Evolutionary conservation across 1,140 invertebrate genomes (phyloP).

Genomic region (Drosophila auraria): DNA sequence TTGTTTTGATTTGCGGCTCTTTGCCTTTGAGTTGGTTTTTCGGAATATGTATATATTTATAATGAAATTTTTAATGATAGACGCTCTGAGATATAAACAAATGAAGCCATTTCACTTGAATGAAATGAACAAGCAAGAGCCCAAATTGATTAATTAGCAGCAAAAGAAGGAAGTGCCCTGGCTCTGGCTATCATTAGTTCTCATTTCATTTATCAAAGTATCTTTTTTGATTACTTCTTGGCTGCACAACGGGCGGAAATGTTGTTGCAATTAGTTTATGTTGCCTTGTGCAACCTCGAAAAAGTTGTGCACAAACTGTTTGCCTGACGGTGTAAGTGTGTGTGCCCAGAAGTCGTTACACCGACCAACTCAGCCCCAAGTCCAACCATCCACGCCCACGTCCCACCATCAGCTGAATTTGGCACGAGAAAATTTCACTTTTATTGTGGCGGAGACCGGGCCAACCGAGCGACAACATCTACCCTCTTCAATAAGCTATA

Average conservation of each 20-base stretch:
- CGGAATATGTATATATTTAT: neutral
- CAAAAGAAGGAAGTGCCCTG: neutral
- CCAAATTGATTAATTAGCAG: conserved; percentile 37
- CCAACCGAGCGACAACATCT: conserved; percentile 42
- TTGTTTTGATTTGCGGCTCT: conserved; percentile 37
- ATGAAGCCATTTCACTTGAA: conserved; percentile 17
- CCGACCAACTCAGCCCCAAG: conserved; percentile 1
- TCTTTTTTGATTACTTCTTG: conserved; percentile 37
- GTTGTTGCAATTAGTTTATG: conserved; percentile 71
- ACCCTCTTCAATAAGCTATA: conserved; percentile 33
- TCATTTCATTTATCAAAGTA: conserved; percentile 61
- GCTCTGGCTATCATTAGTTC: conserved; percentile 38
- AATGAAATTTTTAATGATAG: conserved; percentile 1
- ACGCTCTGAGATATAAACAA: conserved; percentile 27
- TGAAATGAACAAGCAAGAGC: neutral
- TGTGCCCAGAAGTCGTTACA: conserved; percentile 50
- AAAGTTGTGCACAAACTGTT: conserved; percentile 41
- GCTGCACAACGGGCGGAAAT: conserved; percentile 26
- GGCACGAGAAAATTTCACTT: conserved; percentile 60
- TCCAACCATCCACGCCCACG: neutral
- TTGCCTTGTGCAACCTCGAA: conserved; percentile 44
- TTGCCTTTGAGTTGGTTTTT: conserved; percentile 34
- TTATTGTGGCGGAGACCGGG: conserved; percentile 38
- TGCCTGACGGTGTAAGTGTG: conserved; percentile 3
- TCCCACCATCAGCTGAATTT: conserved; percentile 38